Percentiles rank a stretch among this genome's conserved stretches.
phyloP scores from a whole-genome alignment of 2,797 vertebrate species.

The Synanceia verrucosa region DNA sequence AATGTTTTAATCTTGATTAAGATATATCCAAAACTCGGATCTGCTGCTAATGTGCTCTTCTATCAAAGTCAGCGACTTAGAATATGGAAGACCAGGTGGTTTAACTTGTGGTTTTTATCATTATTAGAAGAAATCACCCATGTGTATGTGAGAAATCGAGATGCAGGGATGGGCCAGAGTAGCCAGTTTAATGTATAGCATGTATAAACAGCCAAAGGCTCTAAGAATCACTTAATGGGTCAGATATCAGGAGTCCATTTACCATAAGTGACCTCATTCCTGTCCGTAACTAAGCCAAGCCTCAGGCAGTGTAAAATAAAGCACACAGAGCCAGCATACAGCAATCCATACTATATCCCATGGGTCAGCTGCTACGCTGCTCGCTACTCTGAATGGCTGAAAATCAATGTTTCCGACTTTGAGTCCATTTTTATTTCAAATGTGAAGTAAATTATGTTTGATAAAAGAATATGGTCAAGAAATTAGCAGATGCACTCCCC shows the following conservation, averaged over 20 bases:
- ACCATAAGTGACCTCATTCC: slow-evolving; percentile 73
- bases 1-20: slow-evolving; percentile 27
- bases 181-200: slow-evolving; percentile 31
- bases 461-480: neutral
- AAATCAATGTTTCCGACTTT: neutral
- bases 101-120: slow-evolving; percentile 1
- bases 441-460: neutral
- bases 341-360: slow-evolving; percentile 28
- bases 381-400: neutral
- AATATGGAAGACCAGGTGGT: neutral
- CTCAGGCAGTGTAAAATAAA: slow-evolving; percentile 52
- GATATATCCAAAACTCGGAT: neutral
- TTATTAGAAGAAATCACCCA: slow-evolving; percentile 14
- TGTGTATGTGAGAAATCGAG: neutral
- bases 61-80: slow-evolving; percentile 35
- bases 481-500: neutral
- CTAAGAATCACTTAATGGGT: slow-evolving; percentile 45
- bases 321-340: slow-evolving; percentile 12
- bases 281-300: slow-evolving; percentile 57
- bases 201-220: slow-evolving; percentile 46
- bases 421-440: neutral
- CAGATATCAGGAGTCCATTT: slow-evolving; percentile 73
- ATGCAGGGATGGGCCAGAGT: slow-evolving; percentile 6
- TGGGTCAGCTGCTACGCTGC: slow-evolving; percentile 2
- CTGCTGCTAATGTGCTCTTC: slow-evolving; percentile 27